Base-by-base conservation (phyloP, 2,888 invertebrate genomes). In the Chaetogeoica ovagalla region DNA sequence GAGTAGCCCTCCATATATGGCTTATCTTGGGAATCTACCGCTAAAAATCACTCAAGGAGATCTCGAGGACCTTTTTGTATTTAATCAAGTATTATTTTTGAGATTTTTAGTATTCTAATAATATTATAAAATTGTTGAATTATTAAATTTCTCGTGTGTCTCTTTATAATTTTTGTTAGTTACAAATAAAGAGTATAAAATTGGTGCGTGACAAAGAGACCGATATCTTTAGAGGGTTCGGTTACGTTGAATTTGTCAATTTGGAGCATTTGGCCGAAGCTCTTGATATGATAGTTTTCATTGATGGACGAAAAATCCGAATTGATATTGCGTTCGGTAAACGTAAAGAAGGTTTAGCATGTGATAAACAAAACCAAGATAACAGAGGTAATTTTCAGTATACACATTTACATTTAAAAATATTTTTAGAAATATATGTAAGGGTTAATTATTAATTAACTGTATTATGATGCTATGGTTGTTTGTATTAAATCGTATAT, bases 131-230 rank as follows among this genome's bases (percentile, higher is more conserved):
- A 13, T 65, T 39, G 39, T 39, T 39, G 8, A 39, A 77, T n/a
- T 43, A 48, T 69, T 37, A n/a, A n/a, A n/a, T n/a, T 71, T 82
- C 73, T 82, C 79, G 55, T 62, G 73, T 55, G 13, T 1, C 37
- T 74, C 17, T 52, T 21, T 5, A 8, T 39, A 82, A 72, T 76
- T 52, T 81, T 19, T 82, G 82, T 74, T 82, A 83, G 81, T 87
- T 88, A 65, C 87, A 91, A 88, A 92, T 97, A 81, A 94, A 94
- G 89, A 94, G 91, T 88, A 93, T 97, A 83, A 91, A 97, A 84
- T 88, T 98, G 87, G 96, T 97, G 65, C 94, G 94, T 89, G 97
- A 98, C 88, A 93, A 91, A 86, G 97, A 97, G 85, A 97, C 97
- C 71, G 97, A 97, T 87, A 91, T 91, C 87, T 98, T n/a, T n/a